Conservation (phyloP, 2,113 vertebrate species). For the Synchiropus splendidus region DNA sequence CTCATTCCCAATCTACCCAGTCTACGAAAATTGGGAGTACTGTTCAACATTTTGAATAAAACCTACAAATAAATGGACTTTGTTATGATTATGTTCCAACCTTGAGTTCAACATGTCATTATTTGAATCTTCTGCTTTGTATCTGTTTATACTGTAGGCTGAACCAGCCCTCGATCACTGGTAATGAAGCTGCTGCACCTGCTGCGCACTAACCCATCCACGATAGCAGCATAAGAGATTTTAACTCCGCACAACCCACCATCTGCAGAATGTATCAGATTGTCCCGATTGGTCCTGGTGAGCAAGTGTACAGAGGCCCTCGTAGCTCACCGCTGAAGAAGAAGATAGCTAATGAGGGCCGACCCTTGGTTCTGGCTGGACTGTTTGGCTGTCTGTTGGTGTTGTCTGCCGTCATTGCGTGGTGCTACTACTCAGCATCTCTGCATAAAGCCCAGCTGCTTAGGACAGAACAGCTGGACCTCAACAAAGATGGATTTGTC, state of each 20-base stretch:
- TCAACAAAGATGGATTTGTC: slow-evolving; percentile 78
- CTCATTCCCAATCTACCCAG: too few species aligned
- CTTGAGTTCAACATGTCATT: too few species aligned
- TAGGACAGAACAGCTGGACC: slow-evolving; percentile 74
- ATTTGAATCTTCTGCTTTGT: not conserved
- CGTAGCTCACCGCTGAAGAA: slow-evolving; percentile 66
- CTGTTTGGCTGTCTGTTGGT: slow-evolving; percentile 70
- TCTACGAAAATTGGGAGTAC: too few species aligned
- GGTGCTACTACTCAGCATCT: slow-evolving; percentile 85
- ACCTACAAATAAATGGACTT: too few species aligned
- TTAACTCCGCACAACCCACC: not conserved
- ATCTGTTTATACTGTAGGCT: not conserved
- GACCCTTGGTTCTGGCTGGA: slow-evolving; percentile 62
- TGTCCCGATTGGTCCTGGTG: slow-evolving; percentile 56
- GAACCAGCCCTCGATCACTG: not conserved
- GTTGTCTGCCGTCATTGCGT: slow-evolving; percentile 74
- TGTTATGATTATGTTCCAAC: too few species aligned
- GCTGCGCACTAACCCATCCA: not conserved
- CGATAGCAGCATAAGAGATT: not conserved
- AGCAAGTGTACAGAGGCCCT: slow-evolving; percentile 42
- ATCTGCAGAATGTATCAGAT: slow-evolving; percentile 64
- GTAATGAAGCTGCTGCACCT: slow-evolving; percentile 10
- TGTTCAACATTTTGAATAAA: too few species aligned
- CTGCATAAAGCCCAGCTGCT: slow-evolving; percentile 75
- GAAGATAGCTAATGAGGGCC: slow-evolving; percentile 61